Percentiles rank a stretch among this genome's conserved stretches.
phyloP scores from a whole-genome alignment of 1,140 invertebrate species.

The Laupala kohalensis region DNA sequence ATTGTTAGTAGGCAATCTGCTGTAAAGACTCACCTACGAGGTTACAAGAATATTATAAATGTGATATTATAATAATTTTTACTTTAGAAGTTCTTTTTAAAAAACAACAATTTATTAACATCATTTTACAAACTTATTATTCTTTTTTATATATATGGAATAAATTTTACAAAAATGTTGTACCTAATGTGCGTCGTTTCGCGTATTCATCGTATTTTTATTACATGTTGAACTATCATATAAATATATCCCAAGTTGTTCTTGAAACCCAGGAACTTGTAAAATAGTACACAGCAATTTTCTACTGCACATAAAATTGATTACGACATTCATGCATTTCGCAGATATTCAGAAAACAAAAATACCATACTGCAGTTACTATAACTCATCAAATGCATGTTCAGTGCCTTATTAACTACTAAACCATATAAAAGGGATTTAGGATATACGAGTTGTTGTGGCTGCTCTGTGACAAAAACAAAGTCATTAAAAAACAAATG shows the following conservation, averaged over 20 bases:
- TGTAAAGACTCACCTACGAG: not conserved
- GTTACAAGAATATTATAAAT: constrained; percentile 5
- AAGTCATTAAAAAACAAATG: too few relatives aligned
- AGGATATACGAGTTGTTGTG: too few relatives aligned
- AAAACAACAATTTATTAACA: constrained; percentile 15
- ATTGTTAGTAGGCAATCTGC: not conserved
- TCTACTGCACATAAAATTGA: constrained; percentile 6
- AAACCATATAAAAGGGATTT: too few relatives aligned
- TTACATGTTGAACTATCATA: constrained; percentile 6
- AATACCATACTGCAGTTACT: not conserved
- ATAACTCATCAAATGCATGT: not conserved
- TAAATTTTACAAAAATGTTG: constrained; percentile 15
- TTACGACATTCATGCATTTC: not conserved
- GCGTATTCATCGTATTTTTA: not conserved
- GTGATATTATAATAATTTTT: constrained; percentile 10
- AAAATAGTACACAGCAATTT: constrained; percentile 7
- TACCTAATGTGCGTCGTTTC: constrained; percentile 15
- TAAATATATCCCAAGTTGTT: constrained; percentile 8
- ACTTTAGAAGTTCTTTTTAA: constrained; percentile 10
- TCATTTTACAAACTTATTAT: constrained; percentile 15
- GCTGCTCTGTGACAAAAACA: too few relatives aligned
- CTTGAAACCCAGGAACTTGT: constrained; percentile 10
- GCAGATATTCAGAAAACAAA: not conserved
- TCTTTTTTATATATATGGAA: constrained; percentile 15
- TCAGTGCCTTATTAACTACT: not conserved